Evolutionary conservation across 2,888 invertebrate genomes (phyloP), one percentile per base, ranked within the genome.

Genomic region (Eucriotettix oculatus): DNA sequence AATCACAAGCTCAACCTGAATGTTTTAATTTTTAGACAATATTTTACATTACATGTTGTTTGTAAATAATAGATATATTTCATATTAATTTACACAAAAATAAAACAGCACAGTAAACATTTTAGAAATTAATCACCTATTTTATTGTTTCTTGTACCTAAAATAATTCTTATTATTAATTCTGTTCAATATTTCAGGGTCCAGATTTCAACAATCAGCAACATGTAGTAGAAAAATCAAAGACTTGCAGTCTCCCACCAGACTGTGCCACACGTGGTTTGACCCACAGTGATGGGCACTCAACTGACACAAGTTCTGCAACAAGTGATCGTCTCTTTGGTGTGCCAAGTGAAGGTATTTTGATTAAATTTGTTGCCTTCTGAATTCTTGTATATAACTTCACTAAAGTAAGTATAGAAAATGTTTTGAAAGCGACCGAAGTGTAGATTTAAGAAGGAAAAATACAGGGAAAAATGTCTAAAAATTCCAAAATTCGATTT

Each of bases 301-400:
- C 76, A 0, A 76, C 77, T 0, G 80, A 80, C 52, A 70, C 70
- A 58, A 78, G 76, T 68, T 77, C 77, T 3, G 73, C 78, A 11
- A 72, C 77, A 11, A 77, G 77, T 66, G 79, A 78, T 58, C 67
- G 73, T 62, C 68, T 71, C 10, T 69, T 68, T 61, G 69, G 69
- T 12, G 66, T 69, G 16, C 69, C 69, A 10, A 73, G 73, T 65
- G 72, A 72, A 70, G 72, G 72, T 72, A 65, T 55, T 42, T 16
- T 52, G 1, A n/a, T 48, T 48, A n/a, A 14, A 48, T 48, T 29
- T 29, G 29, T 29, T 29, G 29, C 29, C 7, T 29, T 7, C 29
- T 5, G 7, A 29, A 29, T 29, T 29, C 29, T 5, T 29, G 29
- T 29, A 29, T 2, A 29, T 29, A 7, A 29, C 29, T 29, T 29